A percentile compares a stretch with the other conserved stretches of the same genome.
Evolutionary conservation across 2,113 vertebrate species (phyloP).

Genomic region (Vimba vimba): DNA sequence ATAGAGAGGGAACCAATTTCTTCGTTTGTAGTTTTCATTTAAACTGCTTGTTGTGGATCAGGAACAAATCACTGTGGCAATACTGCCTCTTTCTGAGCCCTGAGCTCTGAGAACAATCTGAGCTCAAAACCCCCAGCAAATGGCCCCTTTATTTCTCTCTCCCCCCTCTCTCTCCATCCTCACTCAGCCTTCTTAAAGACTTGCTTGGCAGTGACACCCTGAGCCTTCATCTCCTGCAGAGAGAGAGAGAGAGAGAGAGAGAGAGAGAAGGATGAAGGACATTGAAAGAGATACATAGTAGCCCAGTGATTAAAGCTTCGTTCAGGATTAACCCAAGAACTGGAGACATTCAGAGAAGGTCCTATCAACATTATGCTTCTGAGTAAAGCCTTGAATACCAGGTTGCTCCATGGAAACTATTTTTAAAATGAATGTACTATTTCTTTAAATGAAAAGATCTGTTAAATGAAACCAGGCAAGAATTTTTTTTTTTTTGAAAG

Average conservation of each 20-base stretch:
- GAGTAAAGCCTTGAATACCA: not conserved
- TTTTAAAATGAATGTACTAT: not conserved
- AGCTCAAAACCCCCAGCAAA: not conserved
- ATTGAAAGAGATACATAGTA: not conserved
- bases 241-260: conserved; percentile 8
- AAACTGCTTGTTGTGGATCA: conserved; percentile 1
- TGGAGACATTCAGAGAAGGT: not conserved
- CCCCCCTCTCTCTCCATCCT: not conserved
- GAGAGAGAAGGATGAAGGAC: not conserved
- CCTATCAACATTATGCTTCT: not conserved
- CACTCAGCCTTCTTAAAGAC: conserved; percentile 87
- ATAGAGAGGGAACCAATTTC: not conserved
- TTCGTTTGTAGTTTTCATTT: not conserved
- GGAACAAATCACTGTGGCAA: not conserved
- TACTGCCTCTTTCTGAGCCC: not conserved
- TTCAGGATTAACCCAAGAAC: not conserved
- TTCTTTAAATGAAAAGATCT: not conserved
- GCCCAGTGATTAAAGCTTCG: not conserved
- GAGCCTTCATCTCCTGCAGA: conserved; percentile 86
- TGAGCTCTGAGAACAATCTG: not conserved
- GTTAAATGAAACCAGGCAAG: not conserved
- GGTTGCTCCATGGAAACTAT: not conserved
- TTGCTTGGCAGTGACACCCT: conserved; percentile 83
- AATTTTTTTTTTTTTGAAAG: not conserved
- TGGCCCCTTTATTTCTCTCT: conserved; percentile 40